Conservation (phyloP, 37 sponge, comb jelly and placozoan genomes). For the Tethya wilhelma region DNA sequence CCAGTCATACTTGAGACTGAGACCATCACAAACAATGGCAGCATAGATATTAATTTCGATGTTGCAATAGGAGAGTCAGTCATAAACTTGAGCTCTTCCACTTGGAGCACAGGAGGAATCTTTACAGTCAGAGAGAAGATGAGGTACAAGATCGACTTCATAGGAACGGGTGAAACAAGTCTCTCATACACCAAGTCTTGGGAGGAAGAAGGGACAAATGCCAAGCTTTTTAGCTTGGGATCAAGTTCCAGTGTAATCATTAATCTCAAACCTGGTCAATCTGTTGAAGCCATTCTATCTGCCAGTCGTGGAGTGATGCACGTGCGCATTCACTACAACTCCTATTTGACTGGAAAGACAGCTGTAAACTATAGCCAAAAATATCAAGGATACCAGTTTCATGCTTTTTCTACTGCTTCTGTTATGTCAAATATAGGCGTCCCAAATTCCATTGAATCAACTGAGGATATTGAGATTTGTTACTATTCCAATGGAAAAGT, state of each 20-base stretch:
- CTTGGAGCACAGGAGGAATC: neutral
- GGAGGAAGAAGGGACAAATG: conserved; percentile 7
- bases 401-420: too few relatives aligned
- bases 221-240: conserved; percentile 1
- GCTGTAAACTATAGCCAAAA: conserved; percentile 13
- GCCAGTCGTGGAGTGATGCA: conserved; percentile 25
- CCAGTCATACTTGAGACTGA: neutral
- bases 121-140: conserved; percentile 1
- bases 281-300: conserved; percentile 13
- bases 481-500: conserved; percentile 13
- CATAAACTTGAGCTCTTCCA: neutral
- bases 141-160: conserved; percentile 1
- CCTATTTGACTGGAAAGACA: conserved; percentile 1
- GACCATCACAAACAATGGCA: conserved; percentile 3
- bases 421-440: too few relatives aligned
- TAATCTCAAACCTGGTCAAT: conserved; percentile 3
- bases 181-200: neutral
- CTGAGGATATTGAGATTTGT: conserved; percentile 4
- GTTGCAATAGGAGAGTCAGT: neutral
- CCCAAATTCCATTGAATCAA: conserved; percentile 8
- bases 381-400: conserved; percentile 4
- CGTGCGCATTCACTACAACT: conserved; percentile 19
- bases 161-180: conserved; percentile 9
- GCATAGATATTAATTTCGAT: neutral
- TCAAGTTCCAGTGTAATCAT: neutral